Evolutionary conservation across 2,888 invertebrate species (phyloP).

Genomic region (Epistrophella euchroma): DNA sequence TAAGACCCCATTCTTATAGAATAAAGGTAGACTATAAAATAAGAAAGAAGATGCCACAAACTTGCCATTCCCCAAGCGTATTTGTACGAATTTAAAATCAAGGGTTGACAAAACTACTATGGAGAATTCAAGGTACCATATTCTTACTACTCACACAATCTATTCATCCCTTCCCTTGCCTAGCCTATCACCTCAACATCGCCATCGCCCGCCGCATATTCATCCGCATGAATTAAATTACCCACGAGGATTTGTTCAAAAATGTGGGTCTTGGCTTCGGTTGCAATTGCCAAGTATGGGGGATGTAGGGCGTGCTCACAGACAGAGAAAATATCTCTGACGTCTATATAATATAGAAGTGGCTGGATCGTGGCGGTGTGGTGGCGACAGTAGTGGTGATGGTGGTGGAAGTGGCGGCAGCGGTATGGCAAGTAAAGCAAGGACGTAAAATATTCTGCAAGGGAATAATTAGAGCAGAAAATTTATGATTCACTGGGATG

Average conservation of each 20-base stretch:
- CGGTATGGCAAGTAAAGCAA: conserved; percentile 44
- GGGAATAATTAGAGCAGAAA: conserved; percentile 75
- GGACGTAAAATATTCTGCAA: conserved; percentile 63
- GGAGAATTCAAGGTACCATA: conserved; percentile 52
- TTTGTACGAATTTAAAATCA: conserved; percentile 57
- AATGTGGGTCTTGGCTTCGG: conserved; percentile 28
- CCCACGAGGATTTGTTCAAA: conserved; percentile 63
- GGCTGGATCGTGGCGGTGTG: background rate
- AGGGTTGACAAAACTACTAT: conserved; percentile 53
- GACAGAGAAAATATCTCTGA: conserved; percentile 59
- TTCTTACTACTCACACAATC: conserved; percentile 12
- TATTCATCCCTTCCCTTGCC: conserved; percentile 40
- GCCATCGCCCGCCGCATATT: conserved; percentile 11
- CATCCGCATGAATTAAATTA: conserved; percentile 62
- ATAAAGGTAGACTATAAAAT: conserved; percentile 23
- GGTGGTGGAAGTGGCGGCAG: conserved; percentile 10
- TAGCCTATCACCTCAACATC: background rate
- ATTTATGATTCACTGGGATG: conserved; percentile 72
- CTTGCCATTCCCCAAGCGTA: conserved; percentile 31
- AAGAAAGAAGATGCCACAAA: conserved; percentile 45
- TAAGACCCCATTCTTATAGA: background rate
- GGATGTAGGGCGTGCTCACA: conserved; percentile 27
- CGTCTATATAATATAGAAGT: conserved; percentile 32
- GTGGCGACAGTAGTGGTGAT: background rate
- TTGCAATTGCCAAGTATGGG: background rate